These are phyloP conservation scores for Equus quagga DNA, from an alignment of 2,113 vertebrate genomes.

Conservation along the genomic window DNA sequence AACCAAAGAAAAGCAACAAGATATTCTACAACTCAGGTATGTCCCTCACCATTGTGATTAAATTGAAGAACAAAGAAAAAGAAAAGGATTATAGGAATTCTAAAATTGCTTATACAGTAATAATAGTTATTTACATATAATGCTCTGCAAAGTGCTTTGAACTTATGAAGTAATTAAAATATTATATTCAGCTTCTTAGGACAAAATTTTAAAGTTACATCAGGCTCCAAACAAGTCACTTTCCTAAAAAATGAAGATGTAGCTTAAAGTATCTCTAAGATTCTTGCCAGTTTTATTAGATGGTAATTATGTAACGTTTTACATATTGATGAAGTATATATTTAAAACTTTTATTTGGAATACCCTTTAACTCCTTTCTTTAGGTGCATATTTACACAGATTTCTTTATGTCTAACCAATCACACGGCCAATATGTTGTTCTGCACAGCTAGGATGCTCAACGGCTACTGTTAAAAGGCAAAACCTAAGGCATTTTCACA, in stretches of 20 bases:
- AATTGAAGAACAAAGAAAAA: constrained; percentile 9
- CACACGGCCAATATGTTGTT: neutral
- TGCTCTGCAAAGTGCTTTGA: neutral
- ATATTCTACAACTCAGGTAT: neutral
- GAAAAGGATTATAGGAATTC: neutral
- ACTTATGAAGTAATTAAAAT: constrained; percentile 18
- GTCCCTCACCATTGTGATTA: neutral
- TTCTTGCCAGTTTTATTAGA: neutral
- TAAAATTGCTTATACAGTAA: neutral
- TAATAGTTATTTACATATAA: neutral
- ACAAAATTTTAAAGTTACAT: constrained; percentile 34
- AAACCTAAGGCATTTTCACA: constrained; percentile 34
- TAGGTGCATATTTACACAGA: neutral
- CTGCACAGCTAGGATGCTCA: neutral
- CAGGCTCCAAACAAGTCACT: neutral
- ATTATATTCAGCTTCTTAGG: neutral
- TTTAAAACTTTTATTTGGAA: neutral
- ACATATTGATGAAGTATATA: neutral
- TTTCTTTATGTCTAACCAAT: neutral
- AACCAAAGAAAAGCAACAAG: neutral
- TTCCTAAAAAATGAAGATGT: neutral
- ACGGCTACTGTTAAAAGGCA: neutral
- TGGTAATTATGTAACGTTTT: neutral
- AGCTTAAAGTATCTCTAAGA: neutral
- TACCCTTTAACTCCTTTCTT: neutral